A percentile compares a stretch with the other conserved stretches of the same genome.
phyloP scores from a whole-genome alignment of 1,140 invertebrate genomes.

The Euura saliciscinereae region DNA sequence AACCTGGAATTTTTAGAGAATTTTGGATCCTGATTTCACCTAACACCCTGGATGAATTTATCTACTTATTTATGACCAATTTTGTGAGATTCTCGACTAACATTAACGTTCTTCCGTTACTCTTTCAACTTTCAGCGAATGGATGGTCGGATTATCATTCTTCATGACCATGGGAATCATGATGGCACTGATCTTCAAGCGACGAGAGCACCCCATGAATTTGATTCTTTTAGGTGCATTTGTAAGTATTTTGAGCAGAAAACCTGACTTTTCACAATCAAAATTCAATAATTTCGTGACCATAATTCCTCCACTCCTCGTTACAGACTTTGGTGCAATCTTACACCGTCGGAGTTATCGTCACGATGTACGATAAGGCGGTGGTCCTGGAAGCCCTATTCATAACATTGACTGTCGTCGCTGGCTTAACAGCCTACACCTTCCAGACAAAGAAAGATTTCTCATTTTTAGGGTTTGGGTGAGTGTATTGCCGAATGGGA shows the following conservation, averaged over 20 bases:
- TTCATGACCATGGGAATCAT: constrained; percentile 66
- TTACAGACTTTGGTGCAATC: constrained; percentile 76
- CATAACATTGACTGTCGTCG: constrained; percentile 74
- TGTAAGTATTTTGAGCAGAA: constrained; percentile 61
- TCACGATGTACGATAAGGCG: constrained; percentile 73
- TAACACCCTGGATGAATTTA: too few relatives aligned
- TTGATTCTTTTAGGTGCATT: constrained; percentile 71
- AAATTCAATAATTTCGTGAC: constrained; percentile 8
- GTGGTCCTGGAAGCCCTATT: constrained; percentile 78
- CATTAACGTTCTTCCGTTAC: too few relatives aligned
- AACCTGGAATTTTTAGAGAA: too few relatives aligned
- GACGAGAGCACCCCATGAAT: constrained; percentile 71
- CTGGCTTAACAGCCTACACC: constrained; percentile 76
- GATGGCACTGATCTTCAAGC: constrained; percentile 67
- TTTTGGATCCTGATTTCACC: too few relatives aligned
- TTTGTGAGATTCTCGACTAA: too few relatives aligned
- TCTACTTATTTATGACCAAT: too few relatives aligned
- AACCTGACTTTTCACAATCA: neutral
- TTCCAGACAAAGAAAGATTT: constrained; percentile 85
- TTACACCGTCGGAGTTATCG: constrained; percentile 75
- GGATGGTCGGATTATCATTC: constrained; percentile 67
- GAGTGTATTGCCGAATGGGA: constrained; percentile 43
- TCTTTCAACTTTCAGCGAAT: constrained; percentile 62
- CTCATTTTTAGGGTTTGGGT: constrained; percentile 76
- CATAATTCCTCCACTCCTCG: constrained; percentile 26